These are phyloP conservation scores for Vidua macroura DNA, from an alignment of 2,113 vertebrate genomes.

Conservation along the genomic window DNA sequence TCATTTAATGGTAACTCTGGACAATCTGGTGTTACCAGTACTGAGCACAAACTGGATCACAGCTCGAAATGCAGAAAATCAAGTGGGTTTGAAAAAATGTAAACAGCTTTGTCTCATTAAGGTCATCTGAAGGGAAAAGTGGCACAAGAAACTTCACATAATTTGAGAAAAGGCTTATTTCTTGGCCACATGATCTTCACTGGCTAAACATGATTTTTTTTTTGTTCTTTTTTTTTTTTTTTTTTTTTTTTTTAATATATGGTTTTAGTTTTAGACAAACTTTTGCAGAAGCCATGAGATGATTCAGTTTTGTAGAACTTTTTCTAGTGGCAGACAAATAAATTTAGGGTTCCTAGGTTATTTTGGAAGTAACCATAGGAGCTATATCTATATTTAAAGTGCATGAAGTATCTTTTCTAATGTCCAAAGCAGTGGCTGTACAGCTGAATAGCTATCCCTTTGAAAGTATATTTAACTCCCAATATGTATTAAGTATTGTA, in stretches of 20 bases:
- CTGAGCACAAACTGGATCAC: neutral
- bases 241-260: neutral
- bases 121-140: neutral
- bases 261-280: neutral
- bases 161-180: neutral
- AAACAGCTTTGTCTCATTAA: neutral
- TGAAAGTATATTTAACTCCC: neutral
- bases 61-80: neutral
- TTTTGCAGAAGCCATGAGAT: neutral
- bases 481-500: neutral
- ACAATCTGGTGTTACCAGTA: neutral
- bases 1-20: neutral
- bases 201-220: neutral
- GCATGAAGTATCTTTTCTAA: neutral
- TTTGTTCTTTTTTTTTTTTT: too few species aligned
- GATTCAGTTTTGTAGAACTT: neutral
- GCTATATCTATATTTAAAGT: neutral
- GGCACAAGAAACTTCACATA: neutral
- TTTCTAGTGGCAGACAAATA: neutral
- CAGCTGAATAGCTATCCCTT: neutral
- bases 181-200: neutral
- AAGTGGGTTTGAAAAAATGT: slow-evolving; percentile 1
- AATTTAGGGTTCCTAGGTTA: neutral
- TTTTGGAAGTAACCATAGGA: neutral
- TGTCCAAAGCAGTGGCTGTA: neutral